phyloP scores from a whole-genome alignment of 92 coral and sea anemone species.

The Heteractis magnifica region DNA sequence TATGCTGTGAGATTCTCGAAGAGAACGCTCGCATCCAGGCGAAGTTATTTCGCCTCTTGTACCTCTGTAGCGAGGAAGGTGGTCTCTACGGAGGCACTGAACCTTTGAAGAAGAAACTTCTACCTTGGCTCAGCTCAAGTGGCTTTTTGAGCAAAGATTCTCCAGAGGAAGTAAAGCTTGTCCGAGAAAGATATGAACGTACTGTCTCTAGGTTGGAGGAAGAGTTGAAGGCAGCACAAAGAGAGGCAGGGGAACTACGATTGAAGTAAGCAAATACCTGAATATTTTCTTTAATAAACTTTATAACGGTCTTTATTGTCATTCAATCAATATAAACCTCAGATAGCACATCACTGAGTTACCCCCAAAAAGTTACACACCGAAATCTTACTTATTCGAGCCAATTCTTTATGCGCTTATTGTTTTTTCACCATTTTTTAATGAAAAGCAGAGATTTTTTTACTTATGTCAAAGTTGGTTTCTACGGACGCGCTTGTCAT shows the following conservation, averaged over 20 bases:
- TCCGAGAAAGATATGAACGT: slow-evolving; percentile 59
- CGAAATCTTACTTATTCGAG: too few relatives aligned
- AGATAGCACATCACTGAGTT: too few relatives aligned
- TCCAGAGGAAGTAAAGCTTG: slow-evolving; percentile 39
- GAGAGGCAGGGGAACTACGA: slow-evolving; percentile 59
- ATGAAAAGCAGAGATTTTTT: background rate
- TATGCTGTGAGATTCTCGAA: slow-evolving; percentile 74
- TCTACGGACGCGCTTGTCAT: slow-evolving; percentile 3
- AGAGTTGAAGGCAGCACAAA: slow-evolving; percentile 59
- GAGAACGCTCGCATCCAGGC: slow-evolving; percentile 70
- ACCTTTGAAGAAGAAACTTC: slow-evolving; percentile 60
- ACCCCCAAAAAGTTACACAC: background rate
- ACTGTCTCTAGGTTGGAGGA: slow-evolving; percentile 61
- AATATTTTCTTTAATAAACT: background rate
- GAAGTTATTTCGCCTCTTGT: slow-evolving; percentile 73
- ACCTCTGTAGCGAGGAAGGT: slow-evolving; percentile 73
- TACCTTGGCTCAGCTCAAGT: slow-evolving; percentile 73
- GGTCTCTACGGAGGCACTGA: slow-evolving; percentile 68
- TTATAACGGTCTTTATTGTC: background rate
- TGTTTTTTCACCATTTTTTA: background rate
- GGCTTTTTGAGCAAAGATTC: slow-evolving; percentile 38
- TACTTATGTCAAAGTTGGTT: background rate
- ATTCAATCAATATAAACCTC: too few relatives aligned
- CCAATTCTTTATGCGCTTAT: too few relatives aligned
- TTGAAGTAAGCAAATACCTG: slow-evolving; percentile 50